Percentiles rank a stretch among this genome's conserved stretches.
Conservation (phyloP, 2,113 vertebrate species). For the Takifugu bimaculatus region DNA sequence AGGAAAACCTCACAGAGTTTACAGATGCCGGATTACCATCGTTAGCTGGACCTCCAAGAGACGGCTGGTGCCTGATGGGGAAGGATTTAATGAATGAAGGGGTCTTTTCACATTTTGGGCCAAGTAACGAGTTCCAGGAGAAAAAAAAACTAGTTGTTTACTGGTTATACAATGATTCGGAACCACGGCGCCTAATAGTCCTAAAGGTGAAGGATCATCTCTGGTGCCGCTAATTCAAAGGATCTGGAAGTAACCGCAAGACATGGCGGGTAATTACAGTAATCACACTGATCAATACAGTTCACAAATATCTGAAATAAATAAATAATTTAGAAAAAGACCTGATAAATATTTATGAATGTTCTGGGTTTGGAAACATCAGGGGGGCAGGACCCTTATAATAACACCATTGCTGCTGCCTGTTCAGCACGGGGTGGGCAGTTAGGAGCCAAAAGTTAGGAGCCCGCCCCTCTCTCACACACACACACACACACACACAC, state of each 20-base stretch:
- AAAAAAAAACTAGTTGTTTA: conserved; percentile 56
- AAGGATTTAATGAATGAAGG: conserved; percentile 70
- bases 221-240: conserved; percentile 64
- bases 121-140: conserved; percentile 74
- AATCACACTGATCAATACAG: conserved; percentile 63
- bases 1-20: conserved; percentile 43
- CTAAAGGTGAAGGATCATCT: conserved; percentile 41
- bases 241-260: conserved; percentile 27
- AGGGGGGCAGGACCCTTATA: conserved; percentile 54
- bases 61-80: conserved; percentile 47
- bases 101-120: conserved; percentile 72
- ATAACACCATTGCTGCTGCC: conserved; percentile 29
- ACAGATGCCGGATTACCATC: conserved; percentile 59
- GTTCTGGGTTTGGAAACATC: conserved; percentile 37
- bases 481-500: neutral
- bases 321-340: conserved; percentile 58
- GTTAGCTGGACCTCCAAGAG: conserved; percentile 67
- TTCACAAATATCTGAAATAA: conserved; percentile 47
- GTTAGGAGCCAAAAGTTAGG: conserved; percentile 36
- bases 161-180: conserved; percentile 55
- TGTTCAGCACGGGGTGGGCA: conserved; percentile 39
- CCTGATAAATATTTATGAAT: conserved; percentile 49
- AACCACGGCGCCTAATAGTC: conserved; percentile 52
- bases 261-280: conserved; percentile 42
- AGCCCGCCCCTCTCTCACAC: no score